Conservation (phyloP, 2,113 vertebrate genomes). For the Anser cygnoides region DNA sequence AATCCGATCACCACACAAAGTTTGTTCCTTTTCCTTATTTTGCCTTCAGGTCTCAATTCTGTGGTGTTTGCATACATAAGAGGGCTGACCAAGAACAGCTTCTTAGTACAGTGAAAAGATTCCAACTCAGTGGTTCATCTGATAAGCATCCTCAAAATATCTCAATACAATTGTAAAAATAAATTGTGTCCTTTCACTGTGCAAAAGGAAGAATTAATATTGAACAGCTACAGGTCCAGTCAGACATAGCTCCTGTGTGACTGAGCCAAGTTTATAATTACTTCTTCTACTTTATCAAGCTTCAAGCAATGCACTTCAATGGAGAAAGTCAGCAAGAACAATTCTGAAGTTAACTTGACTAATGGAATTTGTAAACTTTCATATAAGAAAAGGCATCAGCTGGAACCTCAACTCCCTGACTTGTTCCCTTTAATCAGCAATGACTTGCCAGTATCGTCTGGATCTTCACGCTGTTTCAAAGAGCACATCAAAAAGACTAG, state of each 20-base stretch:
- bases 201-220: constrained; percentile 27
- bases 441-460: background rate
- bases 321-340: constrained; percentile 4
- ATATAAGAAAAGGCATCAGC: background rate
- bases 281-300: constrained; percentile 42
- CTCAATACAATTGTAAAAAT: constrained; percentile 16
- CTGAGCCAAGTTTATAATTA: constrained; percentile 51
- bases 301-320: constrained; percentile 29
- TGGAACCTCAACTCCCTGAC: constrained; percentile 23
- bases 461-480: background rate
- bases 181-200: background rate
- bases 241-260: background rate
- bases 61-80: background rate
- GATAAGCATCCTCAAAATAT: background rate
- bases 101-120: background rate
- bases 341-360: background rate
- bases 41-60: background rate
- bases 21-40: background rate
- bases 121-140: background rate
- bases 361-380: constrained; percentile 34
- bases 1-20: background rate
- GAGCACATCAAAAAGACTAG: background rate
- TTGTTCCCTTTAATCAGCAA: constrained; percentile 3
- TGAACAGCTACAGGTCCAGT: background rate
- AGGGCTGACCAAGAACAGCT: background rate